Percentiles rank a stretch among this genome's conserved stretches.
Conservation (phyloP, 1,140 invertebrate species). For the Heliconius melpomene region DNA sequence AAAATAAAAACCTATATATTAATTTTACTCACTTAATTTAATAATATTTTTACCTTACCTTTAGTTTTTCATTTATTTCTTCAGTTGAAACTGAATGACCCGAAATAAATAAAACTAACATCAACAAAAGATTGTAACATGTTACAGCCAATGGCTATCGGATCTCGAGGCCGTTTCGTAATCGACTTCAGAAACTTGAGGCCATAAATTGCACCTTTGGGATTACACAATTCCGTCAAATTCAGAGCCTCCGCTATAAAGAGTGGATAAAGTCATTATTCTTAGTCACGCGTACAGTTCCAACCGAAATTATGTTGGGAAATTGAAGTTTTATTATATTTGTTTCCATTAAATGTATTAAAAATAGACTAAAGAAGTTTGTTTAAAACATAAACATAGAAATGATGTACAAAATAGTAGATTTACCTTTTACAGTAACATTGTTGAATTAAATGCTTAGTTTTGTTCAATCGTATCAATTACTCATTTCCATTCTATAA, state of each 20-base stretch:
- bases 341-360: not conserved
- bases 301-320: not conserved
- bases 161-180: constrained; percentile 16
- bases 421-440: no score
- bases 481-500: not conserved
- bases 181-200: constrained; percentile 38
- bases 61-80: no score
- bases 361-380: no score
- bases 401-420: no score
- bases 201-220: constrained; percentile 35
- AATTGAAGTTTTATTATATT: constrained; percentile 3
- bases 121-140: constrained; percentile 17
- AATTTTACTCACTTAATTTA: no score
- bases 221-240: constrained; percentile 37
- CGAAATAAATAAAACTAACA: constrained; percentile 10
- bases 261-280: constrained; percentile 31
- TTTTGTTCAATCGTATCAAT: not conserved
- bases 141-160: constrained; percentile 17
- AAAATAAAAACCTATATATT: no score
- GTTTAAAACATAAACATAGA: no score
- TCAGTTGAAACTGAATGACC: not conserved
- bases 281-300: constrained; percentile 17
- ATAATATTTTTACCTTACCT: no score
- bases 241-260: constrained; percentile 26
- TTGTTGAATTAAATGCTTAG: not conserved